These are phyloP conservation scores for Aspidoscelis tigris DNA, from an alignment of 2,113 vertebrate genomes.

Conservation along the genomic window DNA sequence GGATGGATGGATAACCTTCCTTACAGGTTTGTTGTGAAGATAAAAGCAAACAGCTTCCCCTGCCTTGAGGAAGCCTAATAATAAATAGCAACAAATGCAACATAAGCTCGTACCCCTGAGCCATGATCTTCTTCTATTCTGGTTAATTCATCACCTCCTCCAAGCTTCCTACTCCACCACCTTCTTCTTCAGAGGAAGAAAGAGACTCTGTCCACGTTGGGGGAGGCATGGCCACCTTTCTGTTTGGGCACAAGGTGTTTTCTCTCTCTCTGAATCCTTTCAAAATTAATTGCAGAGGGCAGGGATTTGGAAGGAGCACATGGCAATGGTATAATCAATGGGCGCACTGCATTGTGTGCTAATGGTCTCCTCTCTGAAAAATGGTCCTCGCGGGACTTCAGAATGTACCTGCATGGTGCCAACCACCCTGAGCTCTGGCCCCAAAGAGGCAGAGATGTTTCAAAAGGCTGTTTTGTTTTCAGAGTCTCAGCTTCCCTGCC, in stretches of 20 bases:
- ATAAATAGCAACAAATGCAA: too few relatives aligned
- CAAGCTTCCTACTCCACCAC: too few relatives aligned
- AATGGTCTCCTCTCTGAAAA: fast-evolving
- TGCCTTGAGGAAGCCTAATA: too few relatives aligned
- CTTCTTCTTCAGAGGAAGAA: background rate
- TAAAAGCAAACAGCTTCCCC: background rate
- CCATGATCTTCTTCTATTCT: too few relatives aligned
- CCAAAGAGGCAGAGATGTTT: fast-evolving
- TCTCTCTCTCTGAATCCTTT: background rate
- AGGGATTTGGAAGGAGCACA: background rate
- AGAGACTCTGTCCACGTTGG: background rate
- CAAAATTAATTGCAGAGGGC: background rate
- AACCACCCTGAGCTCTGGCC: background rate
- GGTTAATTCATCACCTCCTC: too few relatives aligned
- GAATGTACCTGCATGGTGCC: conserved; percentile 5
- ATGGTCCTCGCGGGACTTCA: fast-evolving
- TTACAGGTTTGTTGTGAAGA: background rate
- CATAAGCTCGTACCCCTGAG: too few relatives aligned
- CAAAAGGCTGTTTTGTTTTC: background rate
- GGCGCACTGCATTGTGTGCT: fast-evolving
- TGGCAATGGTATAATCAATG: background rate
- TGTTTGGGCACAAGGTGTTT: background rate
- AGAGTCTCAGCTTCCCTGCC: fast-evolving
- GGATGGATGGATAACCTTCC: too few relatives aligned
- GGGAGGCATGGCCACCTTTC: too few relatives aligned